Evolutionary conservation across 1,140 invertebrate species (phyloP).

Genomic region (Aphelenchoides besseyi): DNA sequence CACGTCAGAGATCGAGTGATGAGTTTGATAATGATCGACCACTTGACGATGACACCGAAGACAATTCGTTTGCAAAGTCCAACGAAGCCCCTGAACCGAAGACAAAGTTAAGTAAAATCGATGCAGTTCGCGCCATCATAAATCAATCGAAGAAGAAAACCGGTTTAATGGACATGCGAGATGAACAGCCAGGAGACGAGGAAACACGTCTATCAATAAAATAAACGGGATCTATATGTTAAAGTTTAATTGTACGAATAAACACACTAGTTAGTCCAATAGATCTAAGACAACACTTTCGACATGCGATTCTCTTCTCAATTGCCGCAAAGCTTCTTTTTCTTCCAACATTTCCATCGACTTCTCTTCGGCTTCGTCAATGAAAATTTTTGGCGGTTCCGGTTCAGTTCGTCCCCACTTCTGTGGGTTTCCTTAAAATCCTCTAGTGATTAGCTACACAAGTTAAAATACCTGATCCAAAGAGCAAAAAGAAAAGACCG

Average conservation of each 20-base stretch:
- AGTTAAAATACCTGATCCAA: slow-evolving; percentile 40
- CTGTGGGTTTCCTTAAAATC: slow-evolving; percentile 11
- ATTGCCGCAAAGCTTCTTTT: neutral
- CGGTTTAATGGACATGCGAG: too few species aligned
- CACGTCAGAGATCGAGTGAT: too few species aligned
- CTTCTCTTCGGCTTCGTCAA: slow-evolving; percentile 1
- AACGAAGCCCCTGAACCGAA: too few species aligned
- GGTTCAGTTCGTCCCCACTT: neutral
- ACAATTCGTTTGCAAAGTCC: too few species aligned
- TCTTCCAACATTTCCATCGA: neutral
- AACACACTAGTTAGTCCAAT: slow-evolving; percentile 9
- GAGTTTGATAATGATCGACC: too few species aligned
- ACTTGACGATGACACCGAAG: too few species aligned
- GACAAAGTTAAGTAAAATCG: too few species aligned
- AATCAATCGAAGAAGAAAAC: too few species aligned
- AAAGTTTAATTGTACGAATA: neutral
- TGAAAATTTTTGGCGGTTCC: slow-evolving; percentile 7
- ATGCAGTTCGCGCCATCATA: too few species aligned
- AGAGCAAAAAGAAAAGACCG: slow-evolving; percentile 41
- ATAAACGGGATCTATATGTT: neutral
- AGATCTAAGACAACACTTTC: slow-evolving; percentile 22
- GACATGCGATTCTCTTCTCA: slow-evolving; percentile 5
- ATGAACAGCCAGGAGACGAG: too few species aligned
- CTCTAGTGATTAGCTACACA: neutral
- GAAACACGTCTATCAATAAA: too few species aligned